These are phyloP conservation scores for Cichladusa arquata DNA, from an alignment of 2,113 vertebrate genomes.

Conservation along the genomic window DNA sequence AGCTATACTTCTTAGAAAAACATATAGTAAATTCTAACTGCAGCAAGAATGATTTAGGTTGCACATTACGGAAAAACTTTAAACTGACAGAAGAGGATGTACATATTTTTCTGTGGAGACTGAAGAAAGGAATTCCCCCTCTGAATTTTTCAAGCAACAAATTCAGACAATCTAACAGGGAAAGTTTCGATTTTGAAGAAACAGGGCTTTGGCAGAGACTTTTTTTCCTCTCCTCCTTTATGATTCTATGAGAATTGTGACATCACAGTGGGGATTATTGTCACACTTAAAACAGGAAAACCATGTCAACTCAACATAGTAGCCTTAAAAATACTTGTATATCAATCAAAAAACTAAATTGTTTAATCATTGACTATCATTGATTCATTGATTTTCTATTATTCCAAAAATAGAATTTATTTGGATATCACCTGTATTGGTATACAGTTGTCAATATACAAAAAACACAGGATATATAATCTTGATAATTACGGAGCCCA, in stretches of 20 bases:
- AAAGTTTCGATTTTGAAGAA: background rate
- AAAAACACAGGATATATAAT: background rate
- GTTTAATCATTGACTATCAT: background rate
- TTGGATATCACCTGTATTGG: background rate
- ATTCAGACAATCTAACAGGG: background rate
- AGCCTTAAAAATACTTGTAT: background rate
- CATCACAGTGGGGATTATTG: background rate
- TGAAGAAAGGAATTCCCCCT: background rate
- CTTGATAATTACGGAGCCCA: background rate
- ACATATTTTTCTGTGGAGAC: background rate
- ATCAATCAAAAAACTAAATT: background rate
- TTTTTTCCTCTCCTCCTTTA: background rate
- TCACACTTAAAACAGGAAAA: background rate
- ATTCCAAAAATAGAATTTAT: background rate
- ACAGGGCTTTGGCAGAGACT: background rate
- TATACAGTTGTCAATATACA: background rate
- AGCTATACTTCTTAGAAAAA: background rate
- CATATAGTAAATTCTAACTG: background rate
- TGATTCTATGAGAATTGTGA: background rate
- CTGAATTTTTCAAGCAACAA: background rate
- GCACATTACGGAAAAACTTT: accelerated
- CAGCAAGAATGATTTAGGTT: background rate
- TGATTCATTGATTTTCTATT: background rate
- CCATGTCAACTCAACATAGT: background rate
- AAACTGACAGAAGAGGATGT: background rate